Evolutionary conservation across 53 echinoderm and acorn worm genomes (phyloP), one percentile per base, ranked within the genome.

Genomic region (Temnopleurus reevesii): DNA sequence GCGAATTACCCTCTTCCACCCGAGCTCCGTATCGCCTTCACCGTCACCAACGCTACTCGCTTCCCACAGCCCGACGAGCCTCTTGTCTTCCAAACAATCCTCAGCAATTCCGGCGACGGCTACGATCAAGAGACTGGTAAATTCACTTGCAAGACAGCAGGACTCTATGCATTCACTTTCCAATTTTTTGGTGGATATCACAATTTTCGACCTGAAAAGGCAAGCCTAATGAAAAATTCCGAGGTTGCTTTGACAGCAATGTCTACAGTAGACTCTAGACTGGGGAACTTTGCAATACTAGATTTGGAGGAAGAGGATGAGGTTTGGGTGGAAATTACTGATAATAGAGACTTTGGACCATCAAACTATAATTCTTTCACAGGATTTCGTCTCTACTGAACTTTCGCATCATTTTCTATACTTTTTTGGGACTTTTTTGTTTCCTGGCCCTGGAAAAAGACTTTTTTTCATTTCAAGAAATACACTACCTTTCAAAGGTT

Each of bases 251-350:
- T 87, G 4, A 87, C 88, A 29, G 88, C 88, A 13, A 66, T 87
- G 71, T 87, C 88, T 13, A 87, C 88, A 51, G 88, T 87, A 13
- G 88, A 87, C 88, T 87, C 88, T 2, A 17, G 88, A 71, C 88
- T 87, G 34, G 88, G 88, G 51, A 87, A 87, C 88, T 87, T 87
- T 66, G 88, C 88, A 28, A 71, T 87, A 24, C 88, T 87, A 15
- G 66, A 87, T 66, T 53, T 87, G 27, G 41, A n/a, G 19, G 71
- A 66, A 65, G 71, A 49, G 6, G 88, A 87, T 66, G 54, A 87
- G 1, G 53, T 87, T 53, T 87, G 88, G 88, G 28, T 87, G 13
- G 71, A 87, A 47, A 47, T 87, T 24, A 66, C 88, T 47, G 88
- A 87, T 33, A 66, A 31, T 65, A 65, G 88, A 55, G 88, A 87